Evolutionary conservation across 2,888 invertebrate species (phyloP).

Genomic region (Cataglyphis albicans): DNA sequence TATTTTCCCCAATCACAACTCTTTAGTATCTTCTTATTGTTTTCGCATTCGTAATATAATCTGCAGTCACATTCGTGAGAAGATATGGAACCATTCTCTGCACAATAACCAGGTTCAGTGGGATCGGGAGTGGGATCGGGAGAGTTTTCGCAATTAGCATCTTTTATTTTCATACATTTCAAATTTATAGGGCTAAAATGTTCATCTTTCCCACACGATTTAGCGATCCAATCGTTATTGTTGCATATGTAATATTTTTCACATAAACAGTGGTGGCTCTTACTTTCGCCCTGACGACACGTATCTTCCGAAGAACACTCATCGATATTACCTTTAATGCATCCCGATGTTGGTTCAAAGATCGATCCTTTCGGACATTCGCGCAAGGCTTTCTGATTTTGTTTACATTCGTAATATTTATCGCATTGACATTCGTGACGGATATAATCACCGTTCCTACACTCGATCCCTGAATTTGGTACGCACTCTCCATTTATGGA

Average conservation of each 20-base stretch:
- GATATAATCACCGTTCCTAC: not conserved
- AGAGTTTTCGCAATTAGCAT: not conserved
- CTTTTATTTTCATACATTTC: not conserved
- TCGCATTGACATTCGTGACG: not conserved
- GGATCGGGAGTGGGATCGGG: too few species aligned
- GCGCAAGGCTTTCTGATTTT: not conserved
- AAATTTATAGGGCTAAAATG: not conserved
- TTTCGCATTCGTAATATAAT: not conserved
- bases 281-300: not conserved
- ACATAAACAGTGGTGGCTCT: not conserved
- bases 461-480: not conserved
- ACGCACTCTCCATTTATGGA: not conserved
- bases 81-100: too few species aligned
- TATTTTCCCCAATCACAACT: not conserved
- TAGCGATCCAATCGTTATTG: fast-evolving
- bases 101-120: too few species aligned
- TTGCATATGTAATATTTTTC: not conserved
- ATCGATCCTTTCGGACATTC: constrained; percentile 29
- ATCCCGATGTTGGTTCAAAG: constrained; percentile 68
- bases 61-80: constrained; percentile 22
- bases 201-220: fast-evolving
- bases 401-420: not conserved
- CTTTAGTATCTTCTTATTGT: not conserved
- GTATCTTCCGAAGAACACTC: not conserved
- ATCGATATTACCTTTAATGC: constrained; percentile 57